Percentiles rank a stretch among this genome's conserved stretches.
Conservation (phyloP, 2,888 invertebrate species). For the Willowsia nigromaculata region DNA sequence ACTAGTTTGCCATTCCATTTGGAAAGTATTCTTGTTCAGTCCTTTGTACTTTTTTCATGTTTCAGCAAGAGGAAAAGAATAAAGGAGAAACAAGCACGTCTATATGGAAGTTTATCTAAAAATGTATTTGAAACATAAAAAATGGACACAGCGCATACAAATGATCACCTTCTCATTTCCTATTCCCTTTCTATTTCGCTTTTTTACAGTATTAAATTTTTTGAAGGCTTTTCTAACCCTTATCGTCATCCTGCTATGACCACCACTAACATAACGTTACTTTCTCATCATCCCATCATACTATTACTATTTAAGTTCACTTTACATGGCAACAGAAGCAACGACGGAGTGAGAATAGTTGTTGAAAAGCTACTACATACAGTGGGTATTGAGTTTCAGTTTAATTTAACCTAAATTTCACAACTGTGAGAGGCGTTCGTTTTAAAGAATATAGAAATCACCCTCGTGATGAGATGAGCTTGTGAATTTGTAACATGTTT, state of each 20-base stretch:
- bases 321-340: not conserved
- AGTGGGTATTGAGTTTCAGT: slow-evolving; percentile 13
- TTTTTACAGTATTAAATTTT: slow-evolving; percentile 1
- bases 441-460: slow-evolving; percentile 26
- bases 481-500: not conserved
- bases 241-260: not conserved
- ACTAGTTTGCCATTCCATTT: not conserved
- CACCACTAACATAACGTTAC: not conserved
- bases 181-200: slow-evolving; percentile 17
- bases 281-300: not conserved
- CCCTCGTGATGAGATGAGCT: not conserved
- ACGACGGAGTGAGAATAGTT: not conserved
- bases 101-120: no score
- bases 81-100: no score
- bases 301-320: not conserved
- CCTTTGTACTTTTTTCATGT: not conserved
- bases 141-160: slow-evolving; percentile 38
- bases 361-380: not conserved
- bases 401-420: slow-evolving; percentile 55
- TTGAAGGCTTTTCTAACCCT: not conserved
- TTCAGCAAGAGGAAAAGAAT: not conserved
- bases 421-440: not conserved
- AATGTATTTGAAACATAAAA: slow-evolving; percentile 8
- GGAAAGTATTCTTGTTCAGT: not conserved
- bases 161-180: slow-evolving; percentile 26